Percentiles rank a stretch among this genome's conserved stretches.
Evolutionary conservation across 2,888 invertebrate species (phyloP).

Genomic region (Lasioglossum marginatum): DNA sequence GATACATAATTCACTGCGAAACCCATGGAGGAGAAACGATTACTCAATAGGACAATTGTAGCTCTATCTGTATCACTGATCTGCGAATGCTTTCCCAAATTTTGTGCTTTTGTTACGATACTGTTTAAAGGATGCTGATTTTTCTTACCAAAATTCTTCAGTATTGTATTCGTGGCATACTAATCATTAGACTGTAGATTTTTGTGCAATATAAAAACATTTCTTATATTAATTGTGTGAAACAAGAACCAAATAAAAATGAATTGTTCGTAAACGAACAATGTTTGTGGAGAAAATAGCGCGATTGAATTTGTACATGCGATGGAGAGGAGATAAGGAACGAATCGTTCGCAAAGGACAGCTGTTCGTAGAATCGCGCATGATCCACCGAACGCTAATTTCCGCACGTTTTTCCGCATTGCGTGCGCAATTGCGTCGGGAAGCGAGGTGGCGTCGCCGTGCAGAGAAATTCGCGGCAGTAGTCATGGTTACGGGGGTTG

Average conservation of each 20-base stretch:
- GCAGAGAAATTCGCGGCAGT: constrained; percentile 70
- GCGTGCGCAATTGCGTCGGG: constrained; percentile 67
- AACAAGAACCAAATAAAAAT: neutral
- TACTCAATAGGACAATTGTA: neutral
- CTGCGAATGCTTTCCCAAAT: neutral
- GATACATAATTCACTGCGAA: constrained; percentile 24
- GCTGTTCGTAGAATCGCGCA: neutral
- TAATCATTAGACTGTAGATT: neutral
- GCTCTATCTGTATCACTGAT: neutral
- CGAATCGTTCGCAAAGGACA: neutral
- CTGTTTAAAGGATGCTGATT: neutral
- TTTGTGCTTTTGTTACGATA: neutral
- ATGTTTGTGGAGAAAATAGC: neutral
- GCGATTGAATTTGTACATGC: neutral
- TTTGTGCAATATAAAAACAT: neutral
- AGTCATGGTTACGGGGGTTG: constrained; percentile 67
- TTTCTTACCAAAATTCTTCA: neutral
- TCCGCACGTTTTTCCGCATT: constrained; percentile 55
- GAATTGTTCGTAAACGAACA: neutral
- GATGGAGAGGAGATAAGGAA: neutral
- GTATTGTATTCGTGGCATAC: neutral
- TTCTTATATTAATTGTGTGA: neutral
- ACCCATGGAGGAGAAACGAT: constrained; percentile 1
- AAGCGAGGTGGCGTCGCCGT: constrained; percentile 44
- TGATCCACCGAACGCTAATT: constrained; percentile 30